Percentiles rank a stretch among this genome's conserved stretches.
Conservation (phyloP, 2,797 vertebrate species). For the Neosilurus hyrtlii region DNA sequence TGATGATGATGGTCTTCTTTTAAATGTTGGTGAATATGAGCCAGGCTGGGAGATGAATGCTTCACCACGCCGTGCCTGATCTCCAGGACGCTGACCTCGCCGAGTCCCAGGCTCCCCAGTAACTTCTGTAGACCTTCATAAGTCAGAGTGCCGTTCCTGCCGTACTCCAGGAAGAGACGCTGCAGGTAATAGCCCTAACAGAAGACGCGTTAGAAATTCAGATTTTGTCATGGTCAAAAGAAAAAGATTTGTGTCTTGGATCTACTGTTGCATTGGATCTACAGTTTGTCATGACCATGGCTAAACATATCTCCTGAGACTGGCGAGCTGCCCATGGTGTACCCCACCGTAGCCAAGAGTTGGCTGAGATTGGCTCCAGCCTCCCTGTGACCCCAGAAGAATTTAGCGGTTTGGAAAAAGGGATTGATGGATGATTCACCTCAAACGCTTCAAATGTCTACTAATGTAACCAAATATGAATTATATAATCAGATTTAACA, state of each 20-base stretch:
- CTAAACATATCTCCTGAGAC: no score
- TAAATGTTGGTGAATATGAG: constrained; percentile 60
- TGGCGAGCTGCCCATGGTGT: no score
- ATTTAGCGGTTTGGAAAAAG: no score
- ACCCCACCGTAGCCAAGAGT: no score
- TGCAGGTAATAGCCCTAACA: constrained; percentile 74
- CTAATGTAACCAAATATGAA: background rate
- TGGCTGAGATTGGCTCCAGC: no score
- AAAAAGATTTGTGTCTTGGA: background rate
- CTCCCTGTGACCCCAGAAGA: no score
- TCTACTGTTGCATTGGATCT: background rate
- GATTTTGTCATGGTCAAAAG: background rate
- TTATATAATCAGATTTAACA: background rate
- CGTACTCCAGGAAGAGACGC: constrained; percentile 77
- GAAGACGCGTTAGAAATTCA: background rate
- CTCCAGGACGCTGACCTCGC: constrained; percentile 73
- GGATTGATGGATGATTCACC: background rate
- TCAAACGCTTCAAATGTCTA: background rate
- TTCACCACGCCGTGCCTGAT: constrained; percentile 65
- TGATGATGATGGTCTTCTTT: constrained; percentile 65
- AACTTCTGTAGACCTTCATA: constrained; percentile 71
- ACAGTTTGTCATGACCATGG: no score
- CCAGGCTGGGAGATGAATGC: constrained; percentile 62
- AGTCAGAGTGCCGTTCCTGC: constrained; percentile 74
- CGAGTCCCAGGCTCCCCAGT: constrained; percentile 78